Evolutionary conservation across 2,888 invertebrate genomes (phyloP).

Genomic region (Caprella mutica): DNA sequence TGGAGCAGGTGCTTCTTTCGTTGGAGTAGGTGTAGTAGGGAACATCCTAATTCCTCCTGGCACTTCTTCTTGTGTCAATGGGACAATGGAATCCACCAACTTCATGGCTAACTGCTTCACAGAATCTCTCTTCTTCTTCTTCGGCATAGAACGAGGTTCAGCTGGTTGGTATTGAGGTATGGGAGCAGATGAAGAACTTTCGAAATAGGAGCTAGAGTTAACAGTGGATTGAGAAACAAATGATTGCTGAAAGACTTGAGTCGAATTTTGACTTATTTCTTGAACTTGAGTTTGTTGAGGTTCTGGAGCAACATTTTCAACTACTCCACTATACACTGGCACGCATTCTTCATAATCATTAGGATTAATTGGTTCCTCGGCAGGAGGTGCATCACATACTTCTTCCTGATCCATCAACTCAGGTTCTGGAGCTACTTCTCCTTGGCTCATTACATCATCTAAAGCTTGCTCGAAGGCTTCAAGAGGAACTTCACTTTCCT

Average conservation of each 20-base stretch:
- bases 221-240: too few relatives aligned
- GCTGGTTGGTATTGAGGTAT: too few relatives aligned
- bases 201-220: too few relatives aligned
- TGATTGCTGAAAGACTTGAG: neutral
- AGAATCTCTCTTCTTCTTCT: constrained; percentile 26
- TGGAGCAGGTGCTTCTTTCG: constrained; percentile 13
- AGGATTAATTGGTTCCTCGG: too few relatives aligned
- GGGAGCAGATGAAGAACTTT: too few relatives aligned
- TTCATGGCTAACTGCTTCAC: constrained; percentile 29
- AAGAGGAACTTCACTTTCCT: too few relatives aligned
- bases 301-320: neutral
- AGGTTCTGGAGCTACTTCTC: too few relatives aligned
- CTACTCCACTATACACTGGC: neutral
- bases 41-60: constrained; percentile 33
- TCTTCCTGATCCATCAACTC: too few relatives aligned
- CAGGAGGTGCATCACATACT: too few relatives aligned
- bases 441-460: too few relatives aligned
- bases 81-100: constrained; percentile 29
- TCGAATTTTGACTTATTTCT: neutral
- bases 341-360: too few relatives aligned
- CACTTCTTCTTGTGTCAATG: constrained; percentile 31
- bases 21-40: constrained; percentile 31
- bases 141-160: constrained; percentile 15
- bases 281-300: neutral
- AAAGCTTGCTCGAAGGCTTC: too few relatives aligned